Evolutionary conservation across 2,888 invertebrate species (phyloP).

Genomic region (Trachelus tabidus): DNA sequence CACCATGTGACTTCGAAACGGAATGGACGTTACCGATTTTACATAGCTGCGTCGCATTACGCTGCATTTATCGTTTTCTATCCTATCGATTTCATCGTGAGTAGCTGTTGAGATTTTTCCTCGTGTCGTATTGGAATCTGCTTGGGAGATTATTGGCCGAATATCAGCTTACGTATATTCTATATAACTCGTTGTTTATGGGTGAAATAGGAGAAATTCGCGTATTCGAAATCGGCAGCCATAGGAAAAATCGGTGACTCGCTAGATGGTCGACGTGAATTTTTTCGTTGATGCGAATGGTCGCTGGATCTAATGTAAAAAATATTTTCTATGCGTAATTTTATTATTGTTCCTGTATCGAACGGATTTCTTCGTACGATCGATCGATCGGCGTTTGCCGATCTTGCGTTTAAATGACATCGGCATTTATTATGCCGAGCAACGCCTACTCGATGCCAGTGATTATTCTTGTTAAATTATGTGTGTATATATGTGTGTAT

Average conservation of each 20-base stretch:
- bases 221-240: no score
- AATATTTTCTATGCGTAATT: not conserved
- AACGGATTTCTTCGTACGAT: not conserved
- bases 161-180: not conserved
- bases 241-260: no score
- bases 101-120: not conserved
- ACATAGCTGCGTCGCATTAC: not conserved
- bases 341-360: not conserved
- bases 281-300: not conserved
- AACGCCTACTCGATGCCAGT: not conserved
- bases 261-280: no score
- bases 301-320: not conserved
- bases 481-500: no score
- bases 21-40: not conserved
- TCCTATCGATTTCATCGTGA: not conserved
- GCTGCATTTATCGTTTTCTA: not conserved
- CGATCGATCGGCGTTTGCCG: not conserved
- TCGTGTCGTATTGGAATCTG: not conserved
- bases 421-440: not conserved
- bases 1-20: not conserved
- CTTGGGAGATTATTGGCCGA: not conserved
- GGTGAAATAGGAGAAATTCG: not conserved
- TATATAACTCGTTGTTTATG: not conserved
- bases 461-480: not conserved
- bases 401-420: not conserved